phyloP scores from a whole-genome alignment of 2,113 vertebrate species.

The Poeciliopsis turrubarensis region DNA sequence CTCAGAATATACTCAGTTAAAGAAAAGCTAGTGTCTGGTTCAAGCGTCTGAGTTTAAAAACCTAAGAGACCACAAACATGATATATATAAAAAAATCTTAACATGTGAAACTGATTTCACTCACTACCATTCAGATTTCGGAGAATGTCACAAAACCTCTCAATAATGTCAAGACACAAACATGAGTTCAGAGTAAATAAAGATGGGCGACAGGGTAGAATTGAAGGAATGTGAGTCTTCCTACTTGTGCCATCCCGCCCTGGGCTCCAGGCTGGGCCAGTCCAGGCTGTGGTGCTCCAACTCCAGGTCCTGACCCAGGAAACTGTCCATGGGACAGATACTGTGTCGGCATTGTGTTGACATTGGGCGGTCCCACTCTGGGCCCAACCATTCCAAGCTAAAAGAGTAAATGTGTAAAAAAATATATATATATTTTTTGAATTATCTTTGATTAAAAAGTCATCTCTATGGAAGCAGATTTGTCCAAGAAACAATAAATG shows the following conservation, averaged over 20 bases:
- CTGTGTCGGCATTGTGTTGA: slow-evolving; percentile 89
- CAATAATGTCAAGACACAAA: too few relatives aligned
- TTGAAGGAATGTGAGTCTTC: neutral
- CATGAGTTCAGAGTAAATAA: too few relatives aligned
- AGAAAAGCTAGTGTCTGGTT: too few relatives aligned
- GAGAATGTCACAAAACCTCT: too few relatives aligned
- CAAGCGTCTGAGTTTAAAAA: too few relatives aligned
- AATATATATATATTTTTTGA: neutral
- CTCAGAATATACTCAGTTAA: too few relatives aligned
- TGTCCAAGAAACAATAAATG: too few relatives aligned
- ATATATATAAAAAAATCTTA: too few relatives aligned
- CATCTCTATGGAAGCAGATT: neutral
- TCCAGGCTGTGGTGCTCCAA: slow-evolving; percentile 77
- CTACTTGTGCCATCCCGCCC: slow-evolving; percentile 74
- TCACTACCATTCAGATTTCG: too few relatives aligned
- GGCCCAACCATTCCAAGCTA: slow-evolving; percentile 88
- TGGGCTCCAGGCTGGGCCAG: slow-evolving; percentile 81
- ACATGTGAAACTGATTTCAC: too few relatives aligned
- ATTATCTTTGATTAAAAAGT: neutral
- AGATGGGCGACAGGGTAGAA: too few relatives aligned
- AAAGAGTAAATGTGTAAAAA: neutral
- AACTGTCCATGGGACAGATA: slow-evolving; percentile 90
- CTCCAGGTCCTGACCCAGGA: slow-evolving; percentile 82
- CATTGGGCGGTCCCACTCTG: slow-evolving; percentile 87
- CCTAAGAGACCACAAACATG: too few relatives aligned